Base-by-base conservation (phyloP, 2,113 vertebrate species). In the Solea senegalensis region DNA sequence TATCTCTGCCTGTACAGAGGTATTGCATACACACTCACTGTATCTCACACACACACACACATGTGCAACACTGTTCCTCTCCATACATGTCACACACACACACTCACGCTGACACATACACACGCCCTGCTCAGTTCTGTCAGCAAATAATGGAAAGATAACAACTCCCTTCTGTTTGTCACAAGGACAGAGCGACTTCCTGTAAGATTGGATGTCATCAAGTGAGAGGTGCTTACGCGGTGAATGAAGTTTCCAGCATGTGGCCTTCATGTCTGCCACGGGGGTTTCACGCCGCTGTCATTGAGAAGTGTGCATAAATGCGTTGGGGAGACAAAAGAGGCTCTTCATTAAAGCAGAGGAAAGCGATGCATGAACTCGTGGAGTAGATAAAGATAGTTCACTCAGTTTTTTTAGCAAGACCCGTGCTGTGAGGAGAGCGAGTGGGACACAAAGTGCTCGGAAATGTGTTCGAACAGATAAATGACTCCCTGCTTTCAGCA, bases 91-190 rank as follows among this genome's bases (percentile, higher is more conserved):
- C 1, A 48, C 9, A 48, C 13, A n/a, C n/a, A n/a, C n/a, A n/a
- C 10, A 40, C 51, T n/a, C 40, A 46, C 34, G 43, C 54, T 44
- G 34, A 71, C 12, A 34, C 51, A 59, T 10, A 27, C 60, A 21
- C 39, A 64, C 60, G 70, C 69, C 66, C 65, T 58, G 55, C 57
- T 65, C 27, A 53, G 39, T 16, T 16, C 66, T 69, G 59, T 82
- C 43, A 57, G 73, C 74, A 82, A 84, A 83, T 74, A 87, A 79
- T 63, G 59, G 54, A 68, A 59, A 76, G 58, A 80, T 65, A 80
- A 80, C 67, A 79, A 28, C 65, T 63, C 14, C 55, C 40, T 44
- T 34, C 76, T 80, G 63, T 84, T 78, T 69, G 62, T 80, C 50
- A 69, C 78, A 67, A 76, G 78, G 66, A 82, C 78, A 62, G 1